These are phyloP conservation scores for Plusia festucae DNA, from an alignment of 2,888 invertebrate species.

Conservation along the genomic window DNA sequence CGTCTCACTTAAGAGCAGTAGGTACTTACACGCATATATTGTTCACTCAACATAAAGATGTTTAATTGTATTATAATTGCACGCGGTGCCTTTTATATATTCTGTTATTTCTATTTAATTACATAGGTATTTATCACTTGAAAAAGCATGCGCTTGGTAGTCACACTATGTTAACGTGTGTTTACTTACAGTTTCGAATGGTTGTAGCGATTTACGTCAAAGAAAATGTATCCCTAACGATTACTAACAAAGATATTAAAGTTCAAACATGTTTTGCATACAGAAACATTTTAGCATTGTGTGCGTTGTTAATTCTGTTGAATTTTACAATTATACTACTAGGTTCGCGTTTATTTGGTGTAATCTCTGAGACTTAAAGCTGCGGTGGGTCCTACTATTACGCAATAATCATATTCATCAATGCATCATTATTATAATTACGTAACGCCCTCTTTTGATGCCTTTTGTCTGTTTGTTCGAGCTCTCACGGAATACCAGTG, in stretches of 20 bases:
- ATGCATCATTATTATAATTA: slow-evolving; percentile 76
- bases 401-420: slow-evolving; percentile 72
- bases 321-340: slow-evolving; percentile 60
- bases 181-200: not conserved
- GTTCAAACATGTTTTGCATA: slow-evolving; percentile 69
- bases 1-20: slow-evolving; percentile 46
- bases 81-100: not conserved
- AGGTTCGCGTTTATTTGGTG: slow-evolving; percentile 54
- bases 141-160: not conserved
- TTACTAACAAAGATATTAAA: slow-evolving; percentile 52
- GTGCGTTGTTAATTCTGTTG: slow-evolving; percentile 61
- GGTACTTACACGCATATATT: not conserved
- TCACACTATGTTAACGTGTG: not conserved
- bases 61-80: not conserved
- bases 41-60: not conserved
- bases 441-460: slow-evolving; percentile 81
- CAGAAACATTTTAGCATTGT: slow-evolving; percentile 73
- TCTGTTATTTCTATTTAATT: not conserved
- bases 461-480: slow-evolving; percentile 76
- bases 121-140: not conserved
- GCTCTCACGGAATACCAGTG: slow-evolving; percentile 67
- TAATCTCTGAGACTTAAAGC: slow-evolving; percentile 57
- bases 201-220: slow-evolving; percentile 62
- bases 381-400: slow-evolving; percentile 67
- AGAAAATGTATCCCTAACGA: slow-evolving; percentile 55